phyloP scores from a whole-genome alignment of 1,140 invertebrate genomes.

The Drosophila oshimai region DNA sequence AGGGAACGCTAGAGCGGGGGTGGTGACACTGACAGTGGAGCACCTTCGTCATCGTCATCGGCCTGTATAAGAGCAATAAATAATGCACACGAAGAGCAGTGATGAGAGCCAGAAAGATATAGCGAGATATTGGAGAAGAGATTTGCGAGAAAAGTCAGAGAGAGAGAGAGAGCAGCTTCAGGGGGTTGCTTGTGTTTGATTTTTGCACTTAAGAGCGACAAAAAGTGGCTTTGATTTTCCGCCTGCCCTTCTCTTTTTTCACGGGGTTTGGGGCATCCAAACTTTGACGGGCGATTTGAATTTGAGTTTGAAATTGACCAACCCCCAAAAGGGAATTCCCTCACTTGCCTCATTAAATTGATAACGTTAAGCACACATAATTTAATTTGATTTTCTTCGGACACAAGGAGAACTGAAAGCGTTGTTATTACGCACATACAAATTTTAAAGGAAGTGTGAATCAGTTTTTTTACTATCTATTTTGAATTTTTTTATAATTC shows the following conservation, averaged over 20 bases:
- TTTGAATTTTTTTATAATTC: too few species aligned
- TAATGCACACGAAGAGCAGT: slow-evolving; percentile 49
- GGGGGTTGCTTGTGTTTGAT: slow-evolving; percentile 54
- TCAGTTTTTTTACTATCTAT: not conserved
- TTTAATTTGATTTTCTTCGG: slow-evolving; percentile 15
- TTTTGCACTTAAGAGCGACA: slow-evolving; percentile 73
- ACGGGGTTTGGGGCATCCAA: slow-evolving; percentile 12
- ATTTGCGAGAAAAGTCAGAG: not conserved
- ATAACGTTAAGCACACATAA: slow-evolving; percentile 20
- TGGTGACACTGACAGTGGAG: slow-evolving; percentile 57
- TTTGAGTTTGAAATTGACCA: too few species aligned
- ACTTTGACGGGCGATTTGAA: slow-evolving; percentile 19
- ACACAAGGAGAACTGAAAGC: not conserved
- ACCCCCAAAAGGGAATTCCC: slow-evolving; percentile 25
- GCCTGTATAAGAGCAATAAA: slow-evolving; percentile 57
- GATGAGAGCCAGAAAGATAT: not conserved
- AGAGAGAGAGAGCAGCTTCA: slow-evolving; percentile 3
- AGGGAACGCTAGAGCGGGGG: not conserved
- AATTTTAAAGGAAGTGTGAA: not conserved
- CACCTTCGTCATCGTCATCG: slow-evolving; percentile 43
- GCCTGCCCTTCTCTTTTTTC: not conserved
- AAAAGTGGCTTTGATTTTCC: slow-evolving; percentile 69
- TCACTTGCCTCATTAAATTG: slow-evolving; percentile 32
- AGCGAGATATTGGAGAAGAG: slow-evolving; percentile 8
- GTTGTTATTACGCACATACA: not conserved